phyloP scores from a whole-genome alignment of 2,888 invertebrate genomes.

The Chydorus sphaericus region DNA sequence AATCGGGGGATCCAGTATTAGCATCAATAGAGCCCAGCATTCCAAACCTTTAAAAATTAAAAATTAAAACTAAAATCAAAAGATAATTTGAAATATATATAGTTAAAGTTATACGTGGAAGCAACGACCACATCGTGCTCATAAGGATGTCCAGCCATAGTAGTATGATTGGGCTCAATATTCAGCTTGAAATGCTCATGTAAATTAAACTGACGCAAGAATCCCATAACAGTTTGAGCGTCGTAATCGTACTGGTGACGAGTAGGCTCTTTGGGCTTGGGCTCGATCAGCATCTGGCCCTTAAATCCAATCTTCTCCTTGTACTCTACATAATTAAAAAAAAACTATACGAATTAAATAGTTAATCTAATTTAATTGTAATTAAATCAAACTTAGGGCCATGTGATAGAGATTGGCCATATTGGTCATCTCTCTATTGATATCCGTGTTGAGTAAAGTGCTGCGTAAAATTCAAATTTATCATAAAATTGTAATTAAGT shows the following conservation, averaged over 20 bases:
- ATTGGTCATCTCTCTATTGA: constrained; percentile 42
- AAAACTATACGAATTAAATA: not conserved
- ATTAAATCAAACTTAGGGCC: constrained; percentile 31
- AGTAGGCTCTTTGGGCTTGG: constrained; percentile 36
- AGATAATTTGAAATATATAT: not conserved
- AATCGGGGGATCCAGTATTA: constrained; percentile 33
- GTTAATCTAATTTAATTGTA: constrained; percentile 19
- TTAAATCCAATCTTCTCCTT: constrained; percentile 45
- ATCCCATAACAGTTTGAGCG: constrained; percentile 45
- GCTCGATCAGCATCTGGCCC: constrained; percentile 42
- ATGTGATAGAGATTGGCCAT: constrained; percentile 44
- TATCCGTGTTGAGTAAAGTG: constrained; percentile 41
- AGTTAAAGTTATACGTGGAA: constrained; percentile 38
- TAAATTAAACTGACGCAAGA: constrained; percentile 42
- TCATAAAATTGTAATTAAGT: not conserved
- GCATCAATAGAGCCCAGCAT: constrained; percentile 43
- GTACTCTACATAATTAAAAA: constrained; percentile 34
- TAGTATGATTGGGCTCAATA: constrained; percentile 42
- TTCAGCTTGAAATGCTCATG: constrained; percentile 47
- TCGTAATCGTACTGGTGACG: constrained; percentile 46
- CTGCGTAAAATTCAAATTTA: not conserved
- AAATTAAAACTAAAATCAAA: not conserved
- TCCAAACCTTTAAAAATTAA: constrained; percentile 34
- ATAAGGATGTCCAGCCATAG: constrained; percentile 31
- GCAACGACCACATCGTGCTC: constrained; percentile 42